Evolutionary conservation across 1,140 invertebrate species (phyloP), one percentile per base, ranked within the genome.

Genomic region (Neodiprion pinetum): DNA sequence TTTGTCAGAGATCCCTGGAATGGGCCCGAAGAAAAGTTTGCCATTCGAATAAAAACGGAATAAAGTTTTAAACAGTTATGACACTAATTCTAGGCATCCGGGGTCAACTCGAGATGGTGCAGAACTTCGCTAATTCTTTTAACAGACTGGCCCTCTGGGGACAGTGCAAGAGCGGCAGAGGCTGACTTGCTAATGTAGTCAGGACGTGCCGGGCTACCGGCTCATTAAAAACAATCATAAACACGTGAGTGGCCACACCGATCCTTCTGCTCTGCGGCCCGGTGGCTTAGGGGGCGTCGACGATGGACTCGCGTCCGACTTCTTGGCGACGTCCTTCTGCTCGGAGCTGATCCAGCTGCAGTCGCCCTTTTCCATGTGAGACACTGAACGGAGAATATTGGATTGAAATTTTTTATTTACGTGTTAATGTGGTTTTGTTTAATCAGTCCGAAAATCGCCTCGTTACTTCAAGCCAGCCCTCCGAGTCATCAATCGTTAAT

Each of bases 161-260:
- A 61, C 53, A 14, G 11, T 7, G 53, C 9, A 61, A 17, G 53
- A 61, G 53, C 53, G n/a, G 11, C 53, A 61, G 53, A 61, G 9
- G 53, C 53, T 61, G 53, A 61, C 53, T 61, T 61, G 53, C 53
- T 61, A 61, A 61, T 61, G 53, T 61, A 61, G 53, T 61, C 53
- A 61, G 53, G 53, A 61, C 53, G 53, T 61, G 53, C 53, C 53
- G 53, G 53, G 53, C 53, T 9, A 61, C 53, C 9, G 53, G 53
- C 53, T 61, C 53, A 61, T 61, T 61, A 61, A 61, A 61, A 61
- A 61, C 53, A 61, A 61, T 61, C 53, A 61, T 61, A 61, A 61
- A 61, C 53, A 61, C 53, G 53, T 61, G 53, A 61, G 53, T 9
- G 53, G 53, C 28, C 9, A 17, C n/a, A 9, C 28, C 53, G 53